A percentile compares a stretch with the other conserved stretches of the same genome.
Conservation (phyloP, 1,140 invertebrate species). For the Pseudomyrmex concolor region DNA sequence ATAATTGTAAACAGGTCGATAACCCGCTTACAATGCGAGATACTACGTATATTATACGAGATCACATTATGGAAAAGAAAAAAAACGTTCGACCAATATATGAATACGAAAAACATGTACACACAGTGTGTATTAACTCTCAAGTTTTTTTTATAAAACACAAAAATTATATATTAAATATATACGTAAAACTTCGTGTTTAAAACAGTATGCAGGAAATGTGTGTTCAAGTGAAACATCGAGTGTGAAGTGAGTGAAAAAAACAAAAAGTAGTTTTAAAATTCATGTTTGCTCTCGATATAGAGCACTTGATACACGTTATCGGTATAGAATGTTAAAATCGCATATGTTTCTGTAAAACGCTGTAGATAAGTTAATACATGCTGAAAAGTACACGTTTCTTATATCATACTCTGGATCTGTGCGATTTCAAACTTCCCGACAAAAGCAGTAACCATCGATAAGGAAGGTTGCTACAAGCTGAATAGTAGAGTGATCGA, state of each 20-base stretch:
- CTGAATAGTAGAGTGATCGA: conserved; percentile 30
- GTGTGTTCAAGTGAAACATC: no score
- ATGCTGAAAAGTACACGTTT: not conserved
- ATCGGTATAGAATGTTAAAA: no score
- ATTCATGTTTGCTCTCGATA: no score
- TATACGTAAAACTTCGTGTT: no score
- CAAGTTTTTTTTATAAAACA: no score
- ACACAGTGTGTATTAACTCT: no score
- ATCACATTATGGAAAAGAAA: not conserved
- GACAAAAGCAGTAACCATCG: conserved; percentile 6
- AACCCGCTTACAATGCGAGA: not conserved
- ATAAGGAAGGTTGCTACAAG: conserved; percentile 45
- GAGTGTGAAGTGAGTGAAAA: no score
- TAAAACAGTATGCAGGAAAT: no score
- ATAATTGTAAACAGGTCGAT: conserved; percentile 14
- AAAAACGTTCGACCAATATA: not conserved
- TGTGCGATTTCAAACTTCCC: conserved; percentile 1
- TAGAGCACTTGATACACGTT: no score
- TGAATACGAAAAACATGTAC: not conserved
- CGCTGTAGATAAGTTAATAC: not conserved
- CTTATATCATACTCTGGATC: conserved; percentile 9
- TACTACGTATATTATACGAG: not conserved
- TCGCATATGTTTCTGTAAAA: no score
- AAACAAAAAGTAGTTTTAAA: no score
- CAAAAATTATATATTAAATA: no score